Conservation (phyloP, 2,113 vertebrate genomes). For the Acrocephalus arundinaceus region DNA sequence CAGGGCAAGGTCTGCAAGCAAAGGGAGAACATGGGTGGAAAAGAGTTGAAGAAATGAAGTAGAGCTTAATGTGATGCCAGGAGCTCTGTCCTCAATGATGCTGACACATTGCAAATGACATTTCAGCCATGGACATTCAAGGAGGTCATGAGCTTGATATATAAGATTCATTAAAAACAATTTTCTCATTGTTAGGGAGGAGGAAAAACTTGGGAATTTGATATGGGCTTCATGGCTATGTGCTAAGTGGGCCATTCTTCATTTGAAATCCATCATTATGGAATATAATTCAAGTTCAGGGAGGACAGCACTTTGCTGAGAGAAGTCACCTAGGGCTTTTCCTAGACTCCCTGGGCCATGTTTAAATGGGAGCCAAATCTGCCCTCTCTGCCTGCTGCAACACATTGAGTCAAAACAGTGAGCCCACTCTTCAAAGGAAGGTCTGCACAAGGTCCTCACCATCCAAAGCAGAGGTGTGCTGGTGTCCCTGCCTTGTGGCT, state of each 20-base stretch:
- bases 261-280: background rate
- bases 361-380: background rate
- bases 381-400: accelerated
- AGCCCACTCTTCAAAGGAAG: background rate
- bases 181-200: background rate
- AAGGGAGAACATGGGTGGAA: background rate
- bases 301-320: background rate
- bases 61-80: background rate
- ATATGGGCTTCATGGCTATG: accelerated
- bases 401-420: accelerated
- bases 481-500: background rate
- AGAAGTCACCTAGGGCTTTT: background rate
- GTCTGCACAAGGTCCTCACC: background rate
- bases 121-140: background rate
- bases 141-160: background rate
- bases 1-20: accelerated
- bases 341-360: background rate
- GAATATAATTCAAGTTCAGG: background rate
- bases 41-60: background rate
- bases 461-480: background rate
- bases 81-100: background rate
- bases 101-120: background rate
- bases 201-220: background rate
- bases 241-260: background rate
- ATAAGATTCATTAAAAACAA: background rate